Evolutionary conservation across 2,797 vertebrate genomes (phyloP).

Genomic region (Acanthis flammea): DNA sequence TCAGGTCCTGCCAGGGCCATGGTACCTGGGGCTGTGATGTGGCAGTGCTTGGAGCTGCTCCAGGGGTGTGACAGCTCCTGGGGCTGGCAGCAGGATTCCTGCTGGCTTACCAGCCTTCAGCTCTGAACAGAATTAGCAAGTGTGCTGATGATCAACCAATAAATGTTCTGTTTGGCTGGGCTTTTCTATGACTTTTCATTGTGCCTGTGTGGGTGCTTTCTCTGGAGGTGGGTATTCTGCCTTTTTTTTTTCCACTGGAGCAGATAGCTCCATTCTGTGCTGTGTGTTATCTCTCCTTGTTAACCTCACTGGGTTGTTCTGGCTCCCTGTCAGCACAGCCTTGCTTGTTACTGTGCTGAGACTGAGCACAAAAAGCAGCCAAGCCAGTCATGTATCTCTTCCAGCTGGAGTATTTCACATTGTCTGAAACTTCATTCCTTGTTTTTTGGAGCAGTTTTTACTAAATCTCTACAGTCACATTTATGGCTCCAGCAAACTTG

Average conservation of each 20-base stretch:
- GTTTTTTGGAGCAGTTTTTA: conserved; percentile 2
- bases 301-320: background rate
- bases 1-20: background rate
- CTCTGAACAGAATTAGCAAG: background rate
- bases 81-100: background rate
- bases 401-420: conserved; percentile 13
- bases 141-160: background rate
- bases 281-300: background rate
- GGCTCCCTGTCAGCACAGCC: background rate
- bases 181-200: rapidly evolving
- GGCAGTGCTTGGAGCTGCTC: background rate
- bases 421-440: background rate
- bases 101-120: background rate
- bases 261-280: background rate
- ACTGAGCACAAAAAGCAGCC: background rate
- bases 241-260: background rate
- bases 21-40: background rate
- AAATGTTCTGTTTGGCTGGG: background rate
- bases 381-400: background rate
- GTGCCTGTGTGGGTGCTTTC: background rate
- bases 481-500: conserved; percentile 7
- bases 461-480: background rate
- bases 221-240: background rate
- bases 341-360: background rate
- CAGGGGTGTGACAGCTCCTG: background rate